These are phyloP conservation scores for Liodrosophila aerea DNA, from an alignment of 2,888 invertebrate species.

Conservation along the genomic window DNA sequence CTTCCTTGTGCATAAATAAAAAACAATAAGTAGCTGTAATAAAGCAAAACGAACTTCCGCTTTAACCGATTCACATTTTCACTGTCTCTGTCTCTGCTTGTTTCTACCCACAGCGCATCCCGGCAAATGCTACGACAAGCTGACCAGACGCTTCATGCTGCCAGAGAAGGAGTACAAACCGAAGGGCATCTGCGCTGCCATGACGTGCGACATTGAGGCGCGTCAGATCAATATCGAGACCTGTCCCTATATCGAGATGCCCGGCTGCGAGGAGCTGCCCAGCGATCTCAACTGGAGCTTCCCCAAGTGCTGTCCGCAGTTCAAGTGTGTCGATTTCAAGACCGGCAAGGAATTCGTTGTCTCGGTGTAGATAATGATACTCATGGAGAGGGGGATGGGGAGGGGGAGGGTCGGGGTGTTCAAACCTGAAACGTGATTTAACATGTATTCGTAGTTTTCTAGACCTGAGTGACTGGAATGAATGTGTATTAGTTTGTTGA, in stretches of 20 bases:
- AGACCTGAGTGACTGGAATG: conserved; percentile 30
- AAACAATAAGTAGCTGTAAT: conserved; percentile 27
- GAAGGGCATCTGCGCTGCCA: conserved; percentile 81
- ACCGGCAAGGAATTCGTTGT: conserved; percentile 80
- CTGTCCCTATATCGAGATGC: conserved; percentile 81
- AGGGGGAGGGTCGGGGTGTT: conserved; percentile 7
- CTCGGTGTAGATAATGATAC: conserved; percentile 66
- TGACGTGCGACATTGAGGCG: conserved; percentile 80
- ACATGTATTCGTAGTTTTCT: conserved; percentile 68
- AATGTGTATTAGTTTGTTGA: conserved; percentile 20
- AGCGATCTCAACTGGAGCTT: conserved; percentile 79
- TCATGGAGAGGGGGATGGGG: conserved; percentile 1
- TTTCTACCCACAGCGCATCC: conserved; percentile 75
- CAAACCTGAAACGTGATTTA: conserved; percentile 58
- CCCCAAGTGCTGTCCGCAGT: conserved; percentile 82
- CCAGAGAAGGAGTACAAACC: conserved; percentile 82
- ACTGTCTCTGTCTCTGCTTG: conserved; percentile 2
- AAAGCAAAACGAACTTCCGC: conserved; percentile 61
- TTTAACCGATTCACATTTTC: conserved; percentile 38
- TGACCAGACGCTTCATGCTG: conserved; percentile 79
- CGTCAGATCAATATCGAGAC: conserved; percentile 81
- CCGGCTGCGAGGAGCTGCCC: conserved; percentile 81
- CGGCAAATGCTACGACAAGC: conserved; percentile 81
- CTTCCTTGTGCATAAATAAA: conserved; percentile 47
- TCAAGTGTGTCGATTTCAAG: conserved; percentile 80